Base-by-base conservation (phyloP, 2,888 invertebrate species). In the Chalcis sispes region DNA sequence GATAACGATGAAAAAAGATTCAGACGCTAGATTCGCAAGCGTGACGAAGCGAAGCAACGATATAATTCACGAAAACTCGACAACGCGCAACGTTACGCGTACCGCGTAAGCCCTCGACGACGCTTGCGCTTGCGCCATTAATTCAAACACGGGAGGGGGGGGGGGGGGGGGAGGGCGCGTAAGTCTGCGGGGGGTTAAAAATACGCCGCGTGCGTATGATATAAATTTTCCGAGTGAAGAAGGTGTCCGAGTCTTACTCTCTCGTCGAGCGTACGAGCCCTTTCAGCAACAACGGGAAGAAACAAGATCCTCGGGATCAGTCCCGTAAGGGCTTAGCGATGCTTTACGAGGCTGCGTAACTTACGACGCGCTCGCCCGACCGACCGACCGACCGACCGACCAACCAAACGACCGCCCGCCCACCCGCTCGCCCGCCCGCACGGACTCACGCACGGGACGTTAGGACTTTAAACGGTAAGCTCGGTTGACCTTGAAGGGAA, bases 281-380 rank as follows among this genome's bases (percentile, higher is more conserved):
- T 59, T 25, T 70, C 36, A 42, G 50, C 64, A 48, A 23, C n/a
- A n/a, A n/a, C n/a, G n/a, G n/a, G n/a, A n/a, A n/a, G n/a, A n/a
- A n/a, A n/a, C 29, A 64, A 64, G 64, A 72, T 72, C 64, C 64
- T 64, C 42, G 48, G 66, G 59, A 73, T 73, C 66, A 66, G 52
- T 48, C 50, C 13, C 18, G n/a, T 20, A 8, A 13, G 15, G 15
- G 66, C 54, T 66, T 56, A 52, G 50, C 56, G 46, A 70, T 75
- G 50, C 46, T 74, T 75, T 75, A 75, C 65, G 75, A 71, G 58
- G 13, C 46, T 25, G 40, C 2, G 29, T n/a, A n/a, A n/a, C n/a
- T n/a, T n/a, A n/a, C n/a, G 7, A 18, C 2, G 25, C 18, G 50
- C 18, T 2, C 20, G 50, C 5, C 5, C n/a, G n/a, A n/a, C n/a